Evolutionary conservation across 35 echinoderm and acorn worm genomes (phyloP).

Genomic region (Apostichopus californicus): DNA sequence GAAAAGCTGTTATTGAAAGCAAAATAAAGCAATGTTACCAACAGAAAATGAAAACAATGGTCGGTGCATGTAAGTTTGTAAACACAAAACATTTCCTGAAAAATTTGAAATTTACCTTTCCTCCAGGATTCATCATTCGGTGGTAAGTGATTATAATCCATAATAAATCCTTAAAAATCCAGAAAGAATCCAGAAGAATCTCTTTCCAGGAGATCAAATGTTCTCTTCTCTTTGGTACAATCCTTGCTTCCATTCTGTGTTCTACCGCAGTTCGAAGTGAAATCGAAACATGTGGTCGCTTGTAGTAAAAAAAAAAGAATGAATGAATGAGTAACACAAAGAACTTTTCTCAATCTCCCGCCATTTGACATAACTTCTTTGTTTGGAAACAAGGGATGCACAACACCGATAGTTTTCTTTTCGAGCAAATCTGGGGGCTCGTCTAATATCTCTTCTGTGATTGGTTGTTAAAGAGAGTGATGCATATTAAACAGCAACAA

Average conservation of each 20-base stretch:
- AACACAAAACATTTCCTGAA: background rate
- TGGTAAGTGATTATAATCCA: constrained; percentile 27
- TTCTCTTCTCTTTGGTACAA: background rate
- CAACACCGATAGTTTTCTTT: constrained; percentile 31
- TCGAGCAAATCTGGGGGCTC: constrained; percentile 26
- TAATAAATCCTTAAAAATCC: constrained; percentile 50
- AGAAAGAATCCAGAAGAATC: background rate
- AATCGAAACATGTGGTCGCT: constrained; percentile 50
- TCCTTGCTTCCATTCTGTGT: background rate
- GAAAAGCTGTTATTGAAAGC: background rate
- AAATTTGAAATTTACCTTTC: background rate
- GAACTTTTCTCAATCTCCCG: constrained; percentile 61
- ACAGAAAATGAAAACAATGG: background rate
- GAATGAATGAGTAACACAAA: constrained; percentile 51
- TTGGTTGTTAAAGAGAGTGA: background rate
- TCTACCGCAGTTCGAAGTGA: background rate
- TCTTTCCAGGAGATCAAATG: background rate
- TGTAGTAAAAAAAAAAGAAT: constrained; percentile 43
- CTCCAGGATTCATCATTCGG: background rate
- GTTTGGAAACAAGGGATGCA: constrained; percentile 57
- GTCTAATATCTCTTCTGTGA: constrained; percentile 10
- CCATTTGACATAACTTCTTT: constrained; percentile 62
- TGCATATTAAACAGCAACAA: constrained; percentile 11
- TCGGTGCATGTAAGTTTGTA: background rate
- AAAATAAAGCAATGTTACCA: background rate